Evolutionary conservation across 2,113 vertebrate genomes (phyloP), one percentile per base, ranked within the genome.

Genomic region (Neopipo cinnamomea): DNA sequence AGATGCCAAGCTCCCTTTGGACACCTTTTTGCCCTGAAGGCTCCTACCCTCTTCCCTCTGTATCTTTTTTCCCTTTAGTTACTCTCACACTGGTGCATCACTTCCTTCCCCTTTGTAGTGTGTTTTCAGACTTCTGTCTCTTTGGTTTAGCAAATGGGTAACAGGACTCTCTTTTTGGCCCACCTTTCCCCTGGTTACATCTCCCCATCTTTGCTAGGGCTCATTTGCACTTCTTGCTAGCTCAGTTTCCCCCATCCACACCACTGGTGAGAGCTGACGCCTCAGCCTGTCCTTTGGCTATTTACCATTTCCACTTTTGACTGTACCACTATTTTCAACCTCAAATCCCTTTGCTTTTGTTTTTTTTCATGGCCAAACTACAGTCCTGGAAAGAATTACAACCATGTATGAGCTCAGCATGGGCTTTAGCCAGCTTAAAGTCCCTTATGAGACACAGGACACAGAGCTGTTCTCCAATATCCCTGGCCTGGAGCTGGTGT

Each of bases 41-140:
- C 14, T 77, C 6, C 41, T 63, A 18, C 5, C 18, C 1, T 0
- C 41, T 63, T 15, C 5, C 18, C 1, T 0, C 47, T 67, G 0
- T 31, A 50, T 22, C 24, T 77, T 66, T 65, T 67, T 71, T 41
- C 31, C 16, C 6, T 41, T 81, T 47, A 55, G 20, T 55, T 35
- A 72, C 30, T 56, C 18, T 31, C 33, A 50, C 20, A 12, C 11
- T 16, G 25, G 52, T 12, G 13, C 27, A 66, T 3, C 6, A 14
- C 10, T 77, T 81, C 2, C 1, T 24, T 66, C 41, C 78, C 15
- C 27, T 85, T 7, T 66, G 42, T 5, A 37, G 14, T 24, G 16
- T 15, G 6, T 49, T 88, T 78, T 75, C 50, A 71, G 30, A 41
- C 5, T 11, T 35, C 73, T 52, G 30, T 9, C 35, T 24, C 30